Conservation (phyloP, 2,888 invertebrate species). For the Camponotus fellah region DNA sequence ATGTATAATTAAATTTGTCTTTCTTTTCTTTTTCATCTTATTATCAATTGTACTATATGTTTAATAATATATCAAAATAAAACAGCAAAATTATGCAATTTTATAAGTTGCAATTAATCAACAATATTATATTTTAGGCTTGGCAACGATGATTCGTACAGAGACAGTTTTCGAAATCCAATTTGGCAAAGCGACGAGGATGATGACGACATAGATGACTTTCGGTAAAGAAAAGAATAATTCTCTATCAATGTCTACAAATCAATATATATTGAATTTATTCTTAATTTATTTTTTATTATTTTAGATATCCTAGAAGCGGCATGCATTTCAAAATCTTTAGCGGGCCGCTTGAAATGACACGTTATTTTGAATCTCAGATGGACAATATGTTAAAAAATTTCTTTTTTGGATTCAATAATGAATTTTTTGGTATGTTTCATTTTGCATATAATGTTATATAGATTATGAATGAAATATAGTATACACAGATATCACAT, state of each 20-base stretch:
- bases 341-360: conserved; percentile 88
- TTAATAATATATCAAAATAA: background rate
- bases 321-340: conserved; percentile 87
- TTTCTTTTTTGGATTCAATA: conserved; percentile 82
- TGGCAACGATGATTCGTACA: conserved; percentile 67
- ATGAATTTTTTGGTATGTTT: conserved; percentile 34
- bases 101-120: conserved; percentile 1
- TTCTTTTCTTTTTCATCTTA: background rate
- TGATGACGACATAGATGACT: conserved; percentile 78
- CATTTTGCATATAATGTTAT: conserved; percentile 9
- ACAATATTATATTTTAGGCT: conserved; percentile 64
- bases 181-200: conserved; percentile 83
- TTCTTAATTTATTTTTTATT: background rate
- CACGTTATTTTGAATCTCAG: conserved; percentile 88
- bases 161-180: conserved; percentile 81
- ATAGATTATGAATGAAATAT: too few relatives aligned
- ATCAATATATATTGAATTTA: conserved; percentile 2
- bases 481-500: background rate
- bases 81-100: background rate
- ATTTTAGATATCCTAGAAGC: conserved; percentile 38
- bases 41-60: background rate
- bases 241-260: background rate
- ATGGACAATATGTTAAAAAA: conserved; percentile 88
- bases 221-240: conserved; percentile 74
- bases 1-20: background rate